Conservation (phyloP, 2,888 invertebrate genomes). For the Pantelozetes paolii region DNA sequence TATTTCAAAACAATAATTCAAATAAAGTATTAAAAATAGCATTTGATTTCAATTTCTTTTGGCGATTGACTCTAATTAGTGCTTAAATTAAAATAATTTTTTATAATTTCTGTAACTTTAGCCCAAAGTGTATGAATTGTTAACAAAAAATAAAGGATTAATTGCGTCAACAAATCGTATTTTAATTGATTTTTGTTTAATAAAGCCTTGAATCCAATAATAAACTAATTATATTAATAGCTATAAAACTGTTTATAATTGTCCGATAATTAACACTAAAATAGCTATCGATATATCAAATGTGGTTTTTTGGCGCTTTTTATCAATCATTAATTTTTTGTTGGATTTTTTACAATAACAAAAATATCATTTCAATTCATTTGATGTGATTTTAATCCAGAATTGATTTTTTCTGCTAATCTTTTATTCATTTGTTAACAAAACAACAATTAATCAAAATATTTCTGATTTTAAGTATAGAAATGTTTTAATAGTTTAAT, state of each 20-base stretch:
- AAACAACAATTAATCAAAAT: too few relatives aligned
- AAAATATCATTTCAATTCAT: too few relatives aligned
- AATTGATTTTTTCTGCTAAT: too few relatives aligned
- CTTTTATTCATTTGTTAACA: too few relatives aligned
- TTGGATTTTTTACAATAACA: too few relatives aligned
- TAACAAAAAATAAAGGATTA: not conserved
- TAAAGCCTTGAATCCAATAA: constrained; percentile 4
- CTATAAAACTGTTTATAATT: constrained; percentile 6
- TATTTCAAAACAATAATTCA: too few relatives aligned
- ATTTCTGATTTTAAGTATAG: too few relatives aligned
- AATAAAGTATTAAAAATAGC: too few relatives aligned
- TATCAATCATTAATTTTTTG: not conserved
- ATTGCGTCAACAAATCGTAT: constrained; percentile 13
- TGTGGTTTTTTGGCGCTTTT: not conserved
- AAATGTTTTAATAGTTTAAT: not conserved
- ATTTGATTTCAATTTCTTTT: not conserved
- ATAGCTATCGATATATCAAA: not conserved
- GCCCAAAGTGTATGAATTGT: not conserved
- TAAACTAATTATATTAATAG: constrained; percentile 18
- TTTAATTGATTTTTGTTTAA: not conserved
- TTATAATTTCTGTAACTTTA: not conserved
- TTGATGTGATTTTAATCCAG: too few relatives aligned
- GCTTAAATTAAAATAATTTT: not conserved
- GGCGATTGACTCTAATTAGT: not conserved
- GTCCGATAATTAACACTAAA: not conserved